Evolutionary conservation across 2,797 vertebrate species (phyloP).

Genomic region (Hoplostethus mediterraneus): DNA sequence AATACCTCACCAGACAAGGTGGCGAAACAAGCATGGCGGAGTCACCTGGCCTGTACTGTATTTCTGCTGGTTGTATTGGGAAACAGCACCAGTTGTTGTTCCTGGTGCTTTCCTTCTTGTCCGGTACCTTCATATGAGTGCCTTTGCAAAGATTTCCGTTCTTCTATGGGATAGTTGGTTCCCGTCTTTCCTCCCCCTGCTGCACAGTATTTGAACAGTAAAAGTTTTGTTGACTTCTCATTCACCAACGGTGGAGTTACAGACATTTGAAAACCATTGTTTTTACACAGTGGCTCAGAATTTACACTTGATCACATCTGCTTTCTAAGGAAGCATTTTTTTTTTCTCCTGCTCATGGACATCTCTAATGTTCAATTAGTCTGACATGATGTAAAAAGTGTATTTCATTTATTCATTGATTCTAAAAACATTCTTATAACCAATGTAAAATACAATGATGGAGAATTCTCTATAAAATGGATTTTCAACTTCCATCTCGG

Average conservation of each 20-base stretch:
- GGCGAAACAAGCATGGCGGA: conserved; percentile 42
- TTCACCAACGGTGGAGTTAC: conserved; percentile 45
- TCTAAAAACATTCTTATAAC: conserved; percentile 31
- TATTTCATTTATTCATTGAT: conserved; percentile 36
- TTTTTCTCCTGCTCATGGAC: conserved; percentile 56
- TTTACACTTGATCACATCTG: conserved; percentile 69
- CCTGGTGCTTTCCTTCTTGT: conserved; percentile 44
- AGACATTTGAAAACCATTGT: conserved; percentile 55
- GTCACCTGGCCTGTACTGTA: conserved; percentile 14
- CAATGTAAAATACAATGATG: conserved; percentile 4
- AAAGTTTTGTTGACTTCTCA: conserved; percentile 8
- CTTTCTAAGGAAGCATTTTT: conserved; percentile 84
- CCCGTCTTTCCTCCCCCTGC: conserved; percentile 24
- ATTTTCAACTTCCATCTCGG: conserved; percentile 28
- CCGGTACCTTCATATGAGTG: conserved; percentile 34
- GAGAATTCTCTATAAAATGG: conserved; percentile 12
- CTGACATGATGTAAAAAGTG: conserved; percentile 19
- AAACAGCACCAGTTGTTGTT: conserved; percentile 39
- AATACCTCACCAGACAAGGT: conserved; percentile 73
- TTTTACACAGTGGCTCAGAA: conserved; percentile 60
- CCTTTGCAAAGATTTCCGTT: conserved; percentile 24
- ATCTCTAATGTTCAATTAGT: conserved; percentile 64
- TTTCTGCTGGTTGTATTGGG: conserved; percentile 16
- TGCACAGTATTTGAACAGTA: background rate
- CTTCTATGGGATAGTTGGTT: conserved; percentile 26